Conservation (phyloP, 2,113 vertebrate species). For the Ranitomeya variabilis region DNA sequence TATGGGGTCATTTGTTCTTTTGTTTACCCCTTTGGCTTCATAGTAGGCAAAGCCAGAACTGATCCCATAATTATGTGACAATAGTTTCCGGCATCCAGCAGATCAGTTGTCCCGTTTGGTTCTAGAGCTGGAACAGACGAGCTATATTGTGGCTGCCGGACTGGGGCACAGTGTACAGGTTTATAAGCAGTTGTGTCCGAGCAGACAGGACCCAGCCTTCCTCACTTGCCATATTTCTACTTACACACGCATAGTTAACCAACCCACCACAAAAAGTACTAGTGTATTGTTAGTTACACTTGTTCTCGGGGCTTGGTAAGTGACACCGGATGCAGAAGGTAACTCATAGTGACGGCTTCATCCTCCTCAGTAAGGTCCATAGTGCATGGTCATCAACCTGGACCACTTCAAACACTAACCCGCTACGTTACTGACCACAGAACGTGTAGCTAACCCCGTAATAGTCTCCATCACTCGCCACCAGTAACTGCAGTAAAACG, state of each 20-base stretch:
- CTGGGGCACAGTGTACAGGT: no score
- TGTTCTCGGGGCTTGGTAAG: background rate
- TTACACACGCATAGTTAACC: background rate
- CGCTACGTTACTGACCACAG: constrained; percentile 63
- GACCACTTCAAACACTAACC: constrained; percentile 66
- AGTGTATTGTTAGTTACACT: background rate
- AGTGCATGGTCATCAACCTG: constrained; percentile 62
- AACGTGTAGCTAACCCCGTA: constrained; percentile 58
- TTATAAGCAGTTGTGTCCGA: no score
- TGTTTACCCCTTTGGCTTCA: no score
- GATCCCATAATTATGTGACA: no score
- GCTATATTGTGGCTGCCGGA: no score
- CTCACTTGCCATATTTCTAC: background rate
- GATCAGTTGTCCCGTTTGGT: no score
- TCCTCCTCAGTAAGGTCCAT: constrained; percentile 66
- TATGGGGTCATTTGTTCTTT: no score
- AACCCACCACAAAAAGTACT: background rate
- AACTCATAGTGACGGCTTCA: constrained; percentile 53
- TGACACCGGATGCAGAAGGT: background rate
- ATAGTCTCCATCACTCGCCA: background rate
- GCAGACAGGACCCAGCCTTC: background rate
- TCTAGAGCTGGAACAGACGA: no score
- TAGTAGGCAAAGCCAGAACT: no score
- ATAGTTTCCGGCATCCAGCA: no score
- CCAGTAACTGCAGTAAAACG: constrained; percentile 28